Conservation (phyloP, 2,113 vertebrate genomes). For the Motacilla tschutschensis region DNA sequence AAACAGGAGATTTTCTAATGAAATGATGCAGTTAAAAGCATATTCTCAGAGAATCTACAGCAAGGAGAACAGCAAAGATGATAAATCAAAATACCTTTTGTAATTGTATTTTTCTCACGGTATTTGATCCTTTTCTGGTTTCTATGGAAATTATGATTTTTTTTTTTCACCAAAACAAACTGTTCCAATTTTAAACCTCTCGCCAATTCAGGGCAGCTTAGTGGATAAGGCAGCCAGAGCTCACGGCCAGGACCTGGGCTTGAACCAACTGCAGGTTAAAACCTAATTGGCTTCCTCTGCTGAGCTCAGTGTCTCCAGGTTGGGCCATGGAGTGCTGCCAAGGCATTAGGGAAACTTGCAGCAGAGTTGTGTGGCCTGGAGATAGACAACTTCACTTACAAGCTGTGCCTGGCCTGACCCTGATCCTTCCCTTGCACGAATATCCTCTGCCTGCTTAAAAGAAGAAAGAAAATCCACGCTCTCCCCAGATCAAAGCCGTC, state of each 20-base stretch:
- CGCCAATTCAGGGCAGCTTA: not conserved
- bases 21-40: not conserved
- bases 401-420: slow-evolving; percentile 25
- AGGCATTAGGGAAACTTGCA: slow-evolving; percentile 17
- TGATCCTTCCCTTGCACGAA: slow-evolving; percentile 5
- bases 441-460: not conserved
- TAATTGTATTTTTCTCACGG: not conserved
- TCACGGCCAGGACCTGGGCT: not conserved
- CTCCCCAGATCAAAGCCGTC: not conserved
- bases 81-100: not conserved
- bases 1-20: not conserved
- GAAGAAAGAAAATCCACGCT: slow-evolving; percentile 4
- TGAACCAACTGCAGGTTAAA: slow-evolving; percentile 49
- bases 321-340: slow-evolving; percentile 11
- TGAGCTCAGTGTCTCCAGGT: slow-evolving; percentile 7
- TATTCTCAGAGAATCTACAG: not conserved
- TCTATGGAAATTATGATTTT: not conserved
- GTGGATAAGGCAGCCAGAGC: not conserved
- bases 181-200: not conserved
- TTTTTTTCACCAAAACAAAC: not conserved
- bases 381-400: slow-evolving; percentile 4
- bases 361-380: not conserved
- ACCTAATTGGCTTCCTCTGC: slow-evolving; percentile 39
- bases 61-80: not conserved
- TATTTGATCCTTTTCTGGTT: not conserved